Conservation (phyloP, 2,797 vertebrate species). For the Notolabrus celidotus region DNA sequence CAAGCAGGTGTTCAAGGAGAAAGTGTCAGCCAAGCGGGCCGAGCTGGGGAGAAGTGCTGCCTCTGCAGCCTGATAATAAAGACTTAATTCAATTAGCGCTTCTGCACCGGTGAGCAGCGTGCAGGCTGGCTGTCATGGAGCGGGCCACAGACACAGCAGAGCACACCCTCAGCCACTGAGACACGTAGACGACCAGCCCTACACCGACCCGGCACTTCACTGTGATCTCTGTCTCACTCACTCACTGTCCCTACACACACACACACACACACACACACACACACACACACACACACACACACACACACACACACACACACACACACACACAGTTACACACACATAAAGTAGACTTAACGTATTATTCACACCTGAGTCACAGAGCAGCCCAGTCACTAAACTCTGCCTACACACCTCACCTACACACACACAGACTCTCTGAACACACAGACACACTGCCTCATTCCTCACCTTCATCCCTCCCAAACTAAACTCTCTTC, state of each 20-base stretch:
- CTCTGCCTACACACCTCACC: constrained; percentile 66
- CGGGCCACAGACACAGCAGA: constrained; percentile 62
- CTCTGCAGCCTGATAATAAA: constrained; percentile 89
- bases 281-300: constrained; percentile 25
- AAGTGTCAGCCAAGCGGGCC: constrained; percentile 88
- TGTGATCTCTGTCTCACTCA: constrained; percentile 21
- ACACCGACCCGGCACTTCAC: constrained; percentile 39
- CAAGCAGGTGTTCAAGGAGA: constrained; percentile 90
- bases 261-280: too few species aligned
- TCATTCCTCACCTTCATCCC: constrained; percentile 49
- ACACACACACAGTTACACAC: constrained; percentile 13
- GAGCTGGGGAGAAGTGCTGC: constrained; percentile 86
- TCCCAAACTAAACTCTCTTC: constrained; percentile 51
- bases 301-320: constrained; percentile 27
- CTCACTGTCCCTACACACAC: too few species aligned
- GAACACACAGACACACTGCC: constrained; percentile 27
- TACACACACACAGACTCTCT: constrained; percentile 57
- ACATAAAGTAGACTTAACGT: constrained; percentile 49
- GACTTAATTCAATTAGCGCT: constrained; percentile 90
- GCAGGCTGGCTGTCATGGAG: constrained; percentile 75
- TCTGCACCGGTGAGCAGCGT: constrained; percentile 83
- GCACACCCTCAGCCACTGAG: constrained; percentile 57
- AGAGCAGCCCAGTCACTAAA: constrained; percentile 68
- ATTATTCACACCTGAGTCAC: constrained; percentile 76
- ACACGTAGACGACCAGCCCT: constrained; percentile 56